These are phyloP conservation scores for Drosophila robusta DNA, from an alignment of 2,888 invertebrate genomes.

Conservation along the genomic window DNA sequence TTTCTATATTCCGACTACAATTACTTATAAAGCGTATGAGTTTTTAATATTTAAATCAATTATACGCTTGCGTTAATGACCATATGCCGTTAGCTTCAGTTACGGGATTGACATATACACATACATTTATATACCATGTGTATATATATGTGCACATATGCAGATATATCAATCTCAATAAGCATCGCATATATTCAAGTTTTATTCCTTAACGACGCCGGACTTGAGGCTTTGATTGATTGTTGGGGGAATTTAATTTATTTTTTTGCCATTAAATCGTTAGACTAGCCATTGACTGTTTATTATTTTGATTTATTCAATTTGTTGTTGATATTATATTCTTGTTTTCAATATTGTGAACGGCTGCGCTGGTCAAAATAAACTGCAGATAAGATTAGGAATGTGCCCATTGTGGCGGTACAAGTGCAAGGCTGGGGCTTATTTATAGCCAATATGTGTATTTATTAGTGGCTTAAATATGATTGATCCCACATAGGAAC, in stretches of 20 bases:
- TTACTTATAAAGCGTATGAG: conserved; percentile 10
- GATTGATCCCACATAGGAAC: conserved; percentile 28
- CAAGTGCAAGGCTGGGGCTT: conserved; percentile 13
- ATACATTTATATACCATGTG: not conserved
- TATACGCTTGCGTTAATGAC: conserved; percentile 1
- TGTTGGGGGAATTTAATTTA: conserved; percentile 45
- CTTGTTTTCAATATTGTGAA: not conserved
- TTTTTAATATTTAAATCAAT: conserved; percentile 22
- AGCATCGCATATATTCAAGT: conserved; percentile 27
- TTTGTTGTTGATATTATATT: conserved; percentile 20
- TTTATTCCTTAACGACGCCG: conserved; percentile 38
- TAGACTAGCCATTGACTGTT: conserved; percentile 1
- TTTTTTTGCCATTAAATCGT: conserved; percentile 20
- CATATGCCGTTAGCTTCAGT: conserved; percentile 11
- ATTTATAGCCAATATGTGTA: conserved; percentile 41
- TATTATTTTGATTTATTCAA: conserved; percentile 51
- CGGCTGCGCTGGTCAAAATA: conserved; percentile 1
- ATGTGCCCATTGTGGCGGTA: conserved; percentile 7
- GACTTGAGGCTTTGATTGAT: conserved; percentile 47
- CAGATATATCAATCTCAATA: conserved; percentile 51
- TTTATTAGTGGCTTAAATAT: conserved; percentile 38
- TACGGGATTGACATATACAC: not conserved
- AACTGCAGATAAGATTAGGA: conserved; percentile 52
- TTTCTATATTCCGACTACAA: not conserved
- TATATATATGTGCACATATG: conserved; percentile 5